Conservation (phyloP, 2,113 vertebrate genomes). For the Otolemur garnettii region DNA sequence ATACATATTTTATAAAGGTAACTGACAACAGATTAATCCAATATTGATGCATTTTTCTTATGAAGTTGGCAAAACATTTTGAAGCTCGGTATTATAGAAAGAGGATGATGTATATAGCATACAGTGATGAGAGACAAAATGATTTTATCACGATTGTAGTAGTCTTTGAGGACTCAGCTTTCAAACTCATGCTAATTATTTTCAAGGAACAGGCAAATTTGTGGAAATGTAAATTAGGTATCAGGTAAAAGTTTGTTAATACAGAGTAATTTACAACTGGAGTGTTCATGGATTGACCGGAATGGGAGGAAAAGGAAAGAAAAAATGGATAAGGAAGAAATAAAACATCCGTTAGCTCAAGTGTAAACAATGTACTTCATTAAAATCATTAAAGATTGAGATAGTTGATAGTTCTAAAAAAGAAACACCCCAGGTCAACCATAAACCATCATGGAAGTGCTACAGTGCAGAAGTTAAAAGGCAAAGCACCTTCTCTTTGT, state of each 20-base stretch:
- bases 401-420: neutral
- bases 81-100: conserved; percentile 7
- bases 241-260: neutral
- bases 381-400: conserved; percentile 14
- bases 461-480: neutral
- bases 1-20: conserved; percentile 12
- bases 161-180: neutral
- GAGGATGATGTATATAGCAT: neutral
- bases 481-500: neutral
- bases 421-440: neutral
- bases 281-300: neutral
- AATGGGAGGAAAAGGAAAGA: neutral
- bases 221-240: conserved; percentile 31
- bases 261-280: neutral
- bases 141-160: neutral
- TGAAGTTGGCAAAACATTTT: conserved; percentile 41
- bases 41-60: conserved; percentile 58
- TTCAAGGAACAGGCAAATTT: conserved; percentile 49
- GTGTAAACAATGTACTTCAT: neutral
- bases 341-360: conserved; percentile 1
- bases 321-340: neutral
- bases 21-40: conserved; percentile 12
- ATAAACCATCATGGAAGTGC: neutral
- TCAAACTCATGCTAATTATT: neutral
- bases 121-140: neutral